phyloP scores from a whole-genome alignment of 2,888 invertebrate species.

The Crocallis elinguaria region DNA sequence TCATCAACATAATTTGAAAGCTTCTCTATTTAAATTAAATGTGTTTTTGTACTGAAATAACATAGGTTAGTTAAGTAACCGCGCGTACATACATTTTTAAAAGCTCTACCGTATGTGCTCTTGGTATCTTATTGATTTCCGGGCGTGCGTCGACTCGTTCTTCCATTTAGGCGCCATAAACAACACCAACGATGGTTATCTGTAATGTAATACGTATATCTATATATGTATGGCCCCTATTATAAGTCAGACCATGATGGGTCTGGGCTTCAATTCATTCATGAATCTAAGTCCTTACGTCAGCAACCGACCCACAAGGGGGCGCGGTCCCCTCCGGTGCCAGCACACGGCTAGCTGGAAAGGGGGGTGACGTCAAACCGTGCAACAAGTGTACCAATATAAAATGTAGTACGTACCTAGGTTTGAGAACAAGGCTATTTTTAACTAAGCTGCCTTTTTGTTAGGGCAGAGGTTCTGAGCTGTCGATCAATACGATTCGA shows the following conservation, averaged over 20 bases:
- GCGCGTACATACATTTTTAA: background rate
- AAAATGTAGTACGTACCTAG: slow-evolving; percentile 64
- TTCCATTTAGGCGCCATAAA: background rate
- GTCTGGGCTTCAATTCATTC: slow-evolving; percentile 74
- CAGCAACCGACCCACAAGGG: slow-evolving; percentile 65
- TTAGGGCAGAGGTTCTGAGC: slow-evolving; percentile 6
- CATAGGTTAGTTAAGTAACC: too few relatives aligned
- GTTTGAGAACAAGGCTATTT: slow-evolving; percentile 68
- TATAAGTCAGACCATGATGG: slow-evolving; percentile 50
- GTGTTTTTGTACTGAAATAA: too few relatives aligned
- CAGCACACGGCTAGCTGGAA: slow-evolving; percentile 50
- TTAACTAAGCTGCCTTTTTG: slow-evolving; percentile 48
- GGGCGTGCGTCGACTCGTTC: background rate
- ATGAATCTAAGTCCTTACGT: slow-evolving; percentile 77
- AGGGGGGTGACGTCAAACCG: slow-evolving; percentile 77
- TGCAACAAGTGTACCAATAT: slow-evolving; percentile 78
- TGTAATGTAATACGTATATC: slow-evolving; percentile 11
- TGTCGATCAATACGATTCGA: slow-evolving; percentile 20
- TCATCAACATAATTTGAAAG: background rate
- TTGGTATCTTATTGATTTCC: slow-evolving; percentile 4
- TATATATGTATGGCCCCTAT: slow-evolving; percentile 17
- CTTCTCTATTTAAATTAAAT: too few relatives aligned
- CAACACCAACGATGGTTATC: slow-evolving; percentile 15
- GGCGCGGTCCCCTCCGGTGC: slow-evolving; percentile 60
- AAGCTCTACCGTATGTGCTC: background rate